Conservation (phyloP, 1,140 invertebrate species). For the Hycleus cichorii region DNA sequence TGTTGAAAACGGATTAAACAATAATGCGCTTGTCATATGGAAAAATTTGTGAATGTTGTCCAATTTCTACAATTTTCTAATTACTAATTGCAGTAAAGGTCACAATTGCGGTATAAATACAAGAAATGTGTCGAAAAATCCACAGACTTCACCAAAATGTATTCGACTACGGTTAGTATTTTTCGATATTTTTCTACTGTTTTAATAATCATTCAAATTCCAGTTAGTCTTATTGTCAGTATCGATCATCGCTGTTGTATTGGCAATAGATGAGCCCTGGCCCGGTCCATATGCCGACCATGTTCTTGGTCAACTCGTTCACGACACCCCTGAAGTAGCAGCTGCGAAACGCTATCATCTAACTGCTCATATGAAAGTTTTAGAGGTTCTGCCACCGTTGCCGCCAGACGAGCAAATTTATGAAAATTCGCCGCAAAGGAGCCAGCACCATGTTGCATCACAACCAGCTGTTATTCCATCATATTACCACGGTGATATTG, state of each 20-base stretch:
- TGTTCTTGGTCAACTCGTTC: slow-evolving; percentile 8
- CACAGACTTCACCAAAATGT: too few species aligned
- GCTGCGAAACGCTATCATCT: slow-evolving; percentile 16
- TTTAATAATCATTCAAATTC: too few species aligned
- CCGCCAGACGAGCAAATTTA: slow-evolving; percentile 9
- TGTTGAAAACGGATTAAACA: too few species aligned
- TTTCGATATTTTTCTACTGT: too few species aligned
- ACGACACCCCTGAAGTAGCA: slow-evolving; percentile 26
- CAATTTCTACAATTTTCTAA: too few species aligned
- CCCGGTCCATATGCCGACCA: slow-evolving; percentile 17
- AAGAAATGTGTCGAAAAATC: too few species aligned
- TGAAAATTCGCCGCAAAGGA: not conserved
- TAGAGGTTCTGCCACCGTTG: slow-evolving; percentile 10
- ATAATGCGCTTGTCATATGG: too few species aligned
- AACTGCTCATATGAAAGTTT: slow-evolving; percentile 9
- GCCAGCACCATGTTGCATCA: not conserved
- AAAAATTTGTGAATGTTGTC: too few species aligned
- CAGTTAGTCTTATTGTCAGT: not conserved
- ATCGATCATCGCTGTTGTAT: not conserved
- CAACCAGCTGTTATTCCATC: not conserved
- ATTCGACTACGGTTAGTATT: too few species aligned
- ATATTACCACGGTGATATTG: not conserved
- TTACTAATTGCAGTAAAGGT: too few species aligned
- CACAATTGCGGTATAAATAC: too few species aligned
- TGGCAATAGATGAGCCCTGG: slow-evolving; percentile 10